These are phyloP conservation scores for Microdon myrmicae DNA, from an alignment of 2,888 invertebrate species.

Conservation along the genomic window DNA sequence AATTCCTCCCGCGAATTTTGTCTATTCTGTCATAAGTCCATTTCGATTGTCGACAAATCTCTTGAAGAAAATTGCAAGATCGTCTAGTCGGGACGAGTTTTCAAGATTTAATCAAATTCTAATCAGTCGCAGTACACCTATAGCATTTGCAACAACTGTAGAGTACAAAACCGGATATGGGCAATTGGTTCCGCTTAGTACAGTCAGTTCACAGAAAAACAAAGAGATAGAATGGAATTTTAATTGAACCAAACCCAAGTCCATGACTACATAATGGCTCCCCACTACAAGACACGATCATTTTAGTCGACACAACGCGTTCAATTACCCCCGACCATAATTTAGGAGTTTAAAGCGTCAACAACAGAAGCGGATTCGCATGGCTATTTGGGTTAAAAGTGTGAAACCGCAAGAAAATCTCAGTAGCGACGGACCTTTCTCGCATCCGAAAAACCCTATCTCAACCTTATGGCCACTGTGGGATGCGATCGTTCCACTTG, in stretches of 20 bases:
- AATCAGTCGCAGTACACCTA: constrained; percentile 15
- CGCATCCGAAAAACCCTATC: too few relatives aligned
- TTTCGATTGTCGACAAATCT: too few relatives aligned
- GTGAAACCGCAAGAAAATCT: constrained; percentile 66
- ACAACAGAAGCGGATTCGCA: constrained; percentile 45
- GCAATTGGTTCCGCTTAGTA: constrained; percentile 36
- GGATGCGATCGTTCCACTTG: constrained; percentile 15
- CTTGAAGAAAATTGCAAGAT: too few relatives aligned
- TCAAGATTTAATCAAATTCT: constrained; percentile 4
- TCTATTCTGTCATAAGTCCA: too few relatives aligned
- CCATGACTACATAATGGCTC: too few relatives aligned
- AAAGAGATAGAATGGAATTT: constrained; percentile 12
- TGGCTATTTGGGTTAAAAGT: constrained; percentile 58
- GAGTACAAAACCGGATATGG: constrained; percentile 29
- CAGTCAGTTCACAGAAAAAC: not conserved
- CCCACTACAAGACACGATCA: constrained; percentile 17
- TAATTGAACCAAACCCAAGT: constrained; percentile 28
- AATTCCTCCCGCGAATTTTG: too few relatives aligned
- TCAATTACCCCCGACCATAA: constrained; percentile 2
- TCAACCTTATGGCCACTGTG: too few relatives aligned
- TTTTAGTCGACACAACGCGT: constrained; percentile 4
- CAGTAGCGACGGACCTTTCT: constrained; percentile 58
- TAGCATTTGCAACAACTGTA: not conserved
- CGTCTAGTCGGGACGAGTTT: too few relatives aligned
- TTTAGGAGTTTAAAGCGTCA: constrained; percentile 22